Evolutionary conservation across 2,888 invertebrate species (phyloP), one percentile per base, ranked within the genome.

Genomic region (Drosophila pseudotakahashii): DNA sequence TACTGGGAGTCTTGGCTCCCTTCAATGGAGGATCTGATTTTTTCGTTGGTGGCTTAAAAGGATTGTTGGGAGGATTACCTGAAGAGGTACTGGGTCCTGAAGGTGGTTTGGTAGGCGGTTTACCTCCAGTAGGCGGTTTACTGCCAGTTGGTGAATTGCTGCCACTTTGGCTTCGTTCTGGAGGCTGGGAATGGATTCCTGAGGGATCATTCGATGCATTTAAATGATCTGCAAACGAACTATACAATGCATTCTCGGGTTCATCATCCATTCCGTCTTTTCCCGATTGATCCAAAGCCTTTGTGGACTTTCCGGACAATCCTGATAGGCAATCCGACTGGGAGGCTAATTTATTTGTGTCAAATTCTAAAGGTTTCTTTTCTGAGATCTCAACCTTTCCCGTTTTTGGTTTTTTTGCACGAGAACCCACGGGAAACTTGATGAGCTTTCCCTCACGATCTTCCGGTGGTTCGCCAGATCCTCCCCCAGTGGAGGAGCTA

Each of bases 391-490:
- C 26, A 5, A 59, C 7, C 7, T 32, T 23, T 14, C 54, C 58
- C 1, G 3, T 14, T 41, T 41, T 19, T 3, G 7, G 11, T 7
- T 41, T 54, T 6, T 14, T 32, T 7, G 32, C 13, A 13, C 19
- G 54, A 4, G 58, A 54, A 14, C 58, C 9, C 19, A 39, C 54
- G 2, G 58, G 54, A n/a, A 59, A 59, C 6, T 39, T 54, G n/a
- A 59, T 59, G 0, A 54, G 39, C 7, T 59, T 59, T 9, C 58
- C 58, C 3, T 19, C 11, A 0, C 58, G 39, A n/a, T 9, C 10
- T 23, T 41, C 53, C 2, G 58, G 58, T 11, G 54, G 54, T 2
- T 59, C 58, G 3, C 14, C 39, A 4, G 32, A 41, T 1, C 4
- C 30, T 32, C 58, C 58, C 13, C 39, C 39, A 1, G 11, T 23